Evolutionary conservation across 2,797 vertebrate genomes (phyloP).

Genomic region (Pseudomugil gertrudae): DNA sequence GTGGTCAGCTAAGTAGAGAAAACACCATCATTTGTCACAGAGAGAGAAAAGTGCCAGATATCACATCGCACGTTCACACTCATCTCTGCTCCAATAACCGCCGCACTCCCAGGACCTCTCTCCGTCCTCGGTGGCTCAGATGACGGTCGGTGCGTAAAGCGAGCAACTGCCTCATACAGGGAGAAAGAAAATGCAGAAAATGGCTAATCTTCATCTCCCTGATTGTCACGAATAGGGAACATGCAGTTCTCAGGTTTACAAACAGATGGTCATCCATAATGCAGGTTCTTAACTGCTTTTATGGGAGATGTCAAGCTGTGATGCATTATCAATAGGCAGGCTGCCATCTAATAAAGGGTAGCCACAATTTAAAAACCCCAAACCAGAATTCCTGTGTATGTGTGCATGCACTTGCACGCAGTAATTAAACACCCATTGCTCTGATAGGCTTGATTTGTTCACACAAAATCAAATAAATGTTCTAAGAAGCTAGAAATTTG

Average conservation of each 20-base stretch:
- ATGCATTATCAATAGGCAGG: constrained; percentile 80
- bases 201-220: constrained; percentile 70
- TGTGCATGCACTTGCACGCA: constrained; percentile 26
- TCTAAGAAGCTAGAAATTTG: constrained; percentile 28
- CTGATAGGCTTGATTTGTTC: constrained; percentile 41
- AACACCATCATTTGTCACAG: constrained; percentile 82
- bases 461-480: constrained; percentile 45
- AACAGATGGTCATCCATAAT: constrained; percentile 83
- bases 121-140: constrained; percentile 65
- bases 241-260: constrained; percentile 75
- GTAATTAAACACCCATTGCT: constrained; percentile 62
- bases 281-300: constrained; percentile 80
- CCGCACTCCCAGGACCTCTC: constrained; percentile 65
- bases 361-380: constrained; percentile 67
- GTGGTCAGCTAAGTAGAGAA: constrained; percentile 98
- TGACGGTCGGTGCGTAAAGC: constrained; percentile 55
- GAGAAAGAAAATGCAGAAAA: constrained; percentile 45
- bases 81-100: constrained; percentile 67
- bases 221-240: constrained; percentile 63
- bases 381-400: constrained; percentile 56
- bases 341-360: constrained; percentile 78
- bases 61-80: constrained; percentile 67
- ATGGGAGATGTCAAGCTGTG: constrained; percentile 79
- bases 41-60: constrained; percentile 77
- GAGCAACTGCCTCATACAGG: constrained; percentile 65